phyloP scores from a whole-genome alignment of 2,888 invertebrate species.

The Plutella xylostella region DNA sequence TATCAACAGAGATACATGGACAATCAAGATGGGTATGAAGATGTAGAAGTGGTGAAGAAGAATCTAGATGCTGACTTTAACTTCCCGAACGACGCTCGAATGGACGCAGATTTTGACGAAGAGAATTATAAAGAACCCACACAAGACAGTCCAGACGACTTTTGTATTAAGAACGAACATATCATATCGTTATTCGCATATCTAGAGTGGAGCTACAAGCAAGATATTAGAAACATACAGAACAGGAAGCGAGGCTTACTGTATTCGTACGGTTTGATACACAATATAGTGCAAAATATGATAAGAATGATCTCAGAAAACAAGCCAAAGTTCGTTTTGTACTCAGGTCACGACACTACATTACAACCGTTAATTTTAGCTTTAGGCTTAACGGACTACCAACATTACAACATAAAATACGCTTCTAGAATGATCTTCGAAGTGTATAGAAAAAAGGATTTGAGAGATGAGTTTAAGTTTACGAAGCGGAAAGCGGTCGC shows the following conservation, averaged over 20 bases:
- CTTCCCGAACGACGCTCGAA: conserved; percentile 56
- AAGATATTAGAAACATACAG: conserved; percentile 70
- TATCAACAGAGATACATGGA: conserved; percentile 55
- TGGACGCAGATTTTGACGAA: conserved; percentile 57
- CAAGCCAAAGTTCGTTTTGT: conserved; percentile 80
- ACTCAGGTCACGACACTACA: conserved; percentile 94
- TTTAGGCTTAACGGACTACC: conserved; percentile 75
- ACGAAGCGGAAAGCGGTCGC: conserved; percentile 67
- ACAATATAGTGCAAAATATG: conserved; percentile 84
- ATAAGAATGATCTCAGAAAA: conserved; percentile 83
- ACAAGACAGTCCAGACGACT: conserved; percentile 44
- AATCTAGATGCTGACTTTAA: conserved; percentile 65
- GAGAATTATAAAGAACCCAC: conserved; percentile 52
- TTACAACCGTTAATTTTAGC: conserved; percentile 86
- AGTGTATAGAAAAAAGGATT: conserved; percentile 77
- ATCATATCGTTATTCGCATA: conserved; percentile 84
- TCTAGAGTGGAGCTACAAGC: conserved; percentile 82
- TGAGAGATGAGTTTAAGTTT: conserved; percentile 63
- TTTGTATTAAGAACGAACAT: conserved; percentile 77
- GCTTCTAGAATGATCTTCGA: conserved; percentile 91
- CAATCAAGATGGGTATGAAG: conserved; percentile 55
- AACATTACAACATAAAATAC: conserved; percentile 81
- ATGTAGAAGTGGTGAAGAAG: conserved; percentile 60
- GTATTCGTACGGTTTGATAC: conserved; percentile 84
- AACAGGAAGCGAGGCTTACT: conserved; percentile 77